These are phyloP conservation scores for Hemichromis elongatus DNA, from an alignment of 2,113 vertebrate genomes.

Conservation along the genomic window DNA sequence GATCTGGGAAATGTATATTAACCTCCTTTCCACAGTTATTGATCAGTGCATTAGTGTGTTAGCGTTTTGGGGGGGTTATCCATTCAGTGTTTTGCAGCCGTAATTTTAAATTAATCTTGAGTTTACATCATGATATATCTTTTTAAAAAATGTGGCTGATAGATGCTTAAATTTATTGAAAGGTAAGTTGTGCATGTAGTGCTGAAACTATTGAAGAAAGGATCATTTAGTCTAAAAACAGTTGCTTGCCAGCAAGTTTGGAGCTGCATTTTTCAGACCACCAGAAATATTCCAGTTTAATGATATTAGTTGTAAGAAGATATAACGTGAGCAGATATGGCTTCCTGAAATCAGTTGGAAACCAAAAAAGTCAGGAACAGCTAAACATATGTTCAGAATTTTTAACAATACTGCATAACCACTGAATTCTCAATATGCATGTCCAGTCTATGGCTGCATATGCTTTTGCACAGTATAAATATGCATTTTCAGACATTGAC, in stretches of 20 bases:
- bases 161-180: not conserved
- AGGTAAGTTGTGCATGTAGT: not conserved
- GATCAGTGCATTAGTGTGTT: not conserved
- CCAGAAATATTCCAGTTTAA: not conserved
- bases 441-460: not conserved
- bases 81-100: not conserved
- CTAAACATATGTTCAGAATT: not conserved
- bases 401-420: not conserved
- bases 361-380: not conserved
- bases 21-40: not conserved
- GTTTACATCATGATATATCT: not conserved
- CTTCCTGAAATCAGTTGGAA: not conserved
- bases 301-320: not conserved
- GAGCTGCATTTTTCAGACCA: not conserved
- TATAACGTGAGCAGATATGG: not conserved
- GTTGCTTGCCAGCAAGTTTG: not conserved
- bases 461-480: not conserved
- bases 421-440: not conserved
- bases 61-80: not conserved
- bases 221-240: not conserved
- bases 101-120: not conserved
- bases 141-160: not conserved
- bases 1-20: not conserved
- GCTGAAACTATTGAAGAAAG: not conserved
- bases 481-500: not conserved